Conservation (phyloP, 1,140 invertebrate genomes). For the Trachelipus rathkii region DNA sequence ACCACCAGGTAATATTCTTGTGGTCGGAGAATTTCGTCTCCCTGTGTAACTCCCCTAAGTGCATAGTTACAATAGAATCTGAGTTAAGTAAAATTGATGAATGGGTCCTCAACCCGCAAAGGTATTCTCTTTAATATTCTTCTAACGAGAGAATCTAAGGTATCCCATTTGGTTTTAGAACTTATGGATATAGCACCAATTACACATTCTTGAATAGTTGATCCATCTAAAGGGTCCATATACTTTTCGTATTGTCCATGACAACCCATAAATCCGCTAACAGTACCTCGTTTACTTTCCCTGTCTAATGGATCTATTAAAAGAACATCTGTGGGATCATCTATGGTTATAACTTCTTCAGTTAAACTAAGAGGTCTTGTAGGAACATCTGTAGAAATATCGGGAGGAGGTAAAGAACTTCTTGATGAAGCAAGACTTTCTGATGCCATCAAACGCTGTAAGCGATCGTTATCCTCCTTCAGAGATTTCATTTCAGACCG, state of each 20-base stretch:
- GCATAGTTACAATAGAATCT: constrained; percentile 86
- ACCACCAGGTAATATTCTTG: constrained; percentile 88
- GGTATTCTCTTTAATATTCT: constrained; percentile 92
- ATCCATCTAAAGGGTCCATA: constrained; percentile 34
- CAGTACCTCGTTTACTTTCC: constrained; percentile 79
- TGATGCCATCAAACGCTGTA: constrained; percentile 79
- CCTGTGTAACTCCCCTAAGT: constrained; percentile 78
- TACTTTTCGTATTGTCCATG: constrained; percentile 44
- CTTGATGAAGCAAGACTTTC: constrained; percentile 75
- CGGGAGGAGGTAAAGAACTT: constrained; percentile 59
- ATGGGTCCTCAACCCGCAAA: constrained; percentile 86
- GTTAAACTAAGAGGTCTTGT: constrained; percentile 37
- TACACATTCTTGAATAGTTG: constrained; percentile 52
- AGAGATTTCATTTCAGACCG: constrained; percentile 91
- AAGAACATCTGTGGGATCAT: constrained; percentile 40
- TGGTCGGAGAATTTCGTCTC: constrained; percentile 58
- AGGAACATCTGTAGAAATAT: constrained; percentile 33
- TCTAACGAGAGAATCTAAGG: constrained; percentile 82
- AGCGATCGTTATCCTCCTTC: constrained; percentile 92
- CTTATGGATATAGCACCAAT: constrained; percentile 86
- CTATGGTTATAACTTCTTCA: constrained; percentile 36
- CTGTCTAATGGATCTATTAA: constrained; percentile 54
- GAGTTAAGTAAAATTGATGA: constrained; percentile 82
- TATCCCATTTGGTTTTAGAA: constrained; percentile 90
- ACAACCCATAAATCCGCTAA: constrained; percentile 71